A percentile compares a stretch with the other conserved stretches of the same genome.
phyloP scores from a whole-genome alignment of 2,888 invertebrate species.

The Eumacrocentrus americanus region DNA sequence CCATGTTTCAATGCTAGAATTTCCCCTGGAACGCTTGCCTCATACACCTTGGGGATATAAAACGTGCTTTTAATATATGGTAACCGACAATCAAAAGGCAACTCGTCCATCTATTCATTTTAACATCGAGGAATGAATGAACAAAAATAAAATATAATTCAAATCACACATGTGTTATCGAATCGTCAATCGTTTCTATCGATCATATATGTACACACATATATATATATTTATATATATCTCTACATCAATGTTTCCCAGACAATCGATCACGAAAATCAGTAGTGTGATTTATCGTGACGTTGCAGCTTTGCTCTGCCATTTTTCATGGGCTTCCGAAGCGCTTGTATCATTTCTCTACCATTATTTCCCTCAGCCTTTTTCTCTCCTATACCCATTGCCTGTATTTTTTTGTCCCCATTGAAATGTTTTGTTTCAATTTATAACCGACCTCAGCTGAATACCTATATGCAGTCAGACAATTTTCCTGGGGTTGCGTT shows the following conservation, averaged over 20 bases:
- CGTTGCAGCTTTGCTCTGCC: conserved; percentile 9
- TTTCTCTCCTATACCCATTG: background rate
- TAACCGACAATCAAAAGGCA: background rate
- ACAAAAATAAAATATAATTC: background rate
- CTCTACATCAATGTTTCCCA: background rate
- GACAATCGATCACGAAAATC: conserved; percentile 17
- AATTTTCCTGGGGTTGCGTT: conserved; percentile 2
- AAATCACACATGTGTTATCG: conserved; percentile 6
- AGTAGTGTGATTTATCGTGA: conserved; percentile 10
- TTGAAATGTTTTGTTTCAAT: conserved; percentile 1
- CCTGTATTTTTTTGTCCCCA: conserved; percentile 12
- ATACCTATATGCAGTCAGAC: too few species aligned
- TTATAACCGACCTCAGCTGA: too few species aligned
- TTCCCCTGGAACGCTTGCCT: background rate
- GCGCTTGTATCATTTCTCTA: too few species aligned
- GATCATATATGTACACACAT: too few species aligned
- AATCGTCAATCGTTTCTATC: conserved; percentile 6
- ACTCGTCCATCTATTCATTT: background rate
- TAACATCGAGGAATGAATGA: background rate
- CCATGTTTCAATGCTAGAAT: conserved; percentile 1
- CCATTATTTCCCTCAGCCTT: background rate
- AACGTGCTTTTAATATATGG: conserved; percentile 1
- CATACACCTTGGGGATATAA: background rate
- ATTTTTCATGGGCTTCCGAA: conserved; percentile 12
- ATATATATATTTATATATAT: background rate